Conservation (phyloP, 2,797 vertebrate genomes). For the Darevskia mixta region DNA sequence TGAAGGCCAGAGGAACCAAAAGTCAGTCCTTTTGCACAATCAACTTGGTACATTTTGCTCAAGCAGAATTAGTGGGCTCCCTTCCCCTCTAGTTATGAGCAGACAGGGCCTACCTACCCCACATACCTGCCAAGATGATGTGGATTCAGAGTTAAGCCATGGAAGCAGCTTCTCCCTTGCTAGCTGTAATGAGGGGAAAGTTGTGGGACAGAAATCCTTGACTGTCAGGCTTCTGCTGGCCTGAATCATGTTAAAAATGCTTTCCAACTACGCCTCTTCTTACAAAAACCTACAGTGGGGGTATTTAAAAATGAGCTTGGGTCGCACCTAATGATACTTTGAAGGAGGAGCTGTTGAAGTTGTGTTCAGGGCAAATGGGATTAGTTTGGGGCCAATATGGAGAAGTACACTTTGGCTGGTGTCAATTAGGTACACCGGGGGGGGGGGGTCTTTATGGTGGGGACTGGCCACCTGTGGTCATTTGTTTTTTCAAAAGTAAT, state of each 20-base stretch:
- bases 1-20: slow-evolving; percentile 21
- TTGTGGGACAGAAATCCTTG: slow-evolving; percentile 1
- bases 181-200: slow-evolving; percentile 4
- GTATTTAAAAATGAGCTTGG: neutral
- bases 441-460: too few relatives aligned
- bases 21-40: neutral
- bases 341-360: neutral
- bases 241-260: neutral
- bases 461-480: neutral
- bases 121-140: neutral
- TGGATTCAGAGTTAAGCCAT: slow-evolving; percentile 15
- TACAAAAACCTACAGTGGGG: neutral
- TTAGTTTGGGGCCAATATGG: neutral
- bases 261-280: slow-evolving; percentile 25
- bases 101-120: neutral
- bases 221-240: neutral
- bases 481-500: neutral
- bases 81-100: neutral
- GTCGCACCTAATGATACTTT: neutral
- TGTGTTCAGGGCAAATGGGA: neutral
- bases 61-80: neutral
- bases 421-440: neutral
- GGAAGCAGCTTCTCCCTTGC: slow-evolving; percentile 22
- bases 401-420: too few relatives aligned
- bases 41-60: slow-evolving; percentile 15